Conservation (phyloP, 2,888 invertebrate species). For the Mesochorus sp. region DNA sequence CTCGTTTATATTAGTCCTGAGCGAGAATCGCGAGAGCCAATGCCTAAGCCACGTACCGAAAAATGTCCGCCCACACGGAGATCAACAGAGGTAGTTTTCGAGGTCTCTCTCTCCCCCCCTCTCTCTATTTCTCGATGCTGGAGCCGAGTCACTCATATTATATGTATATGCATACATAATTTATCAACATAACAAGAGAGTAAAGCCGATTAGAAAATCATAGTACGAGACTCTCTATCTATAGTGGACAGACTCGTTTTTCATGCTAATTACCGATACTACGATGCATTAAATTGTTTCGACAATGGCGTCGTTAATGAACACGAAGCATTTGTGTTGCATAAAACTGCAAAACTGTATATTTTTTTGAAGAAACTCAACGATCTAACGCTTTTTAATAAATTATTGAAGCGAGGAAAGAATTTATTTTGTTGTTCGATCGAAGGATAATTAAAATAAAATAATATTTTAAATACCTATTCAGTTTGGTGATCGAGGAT, state of each 20-base stretch:
- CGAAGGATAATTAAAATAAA: no score
- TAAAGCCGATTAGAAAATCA: conserved; percentile 34
- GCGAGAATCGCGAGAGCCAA: conserved; percentile 69
- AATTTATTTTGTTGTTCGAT: no score
- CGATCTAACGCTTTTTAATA: no score
- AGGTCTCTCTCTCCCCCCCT: conserved; percentile 51
- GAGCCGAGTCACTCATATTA: not conserved
- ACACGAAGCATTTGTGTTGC: not conserved
- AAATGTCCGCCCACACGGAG: conserved; percentile 77
- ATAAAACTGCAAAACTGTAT: no score
- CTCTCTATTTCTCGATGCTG: not conserved
- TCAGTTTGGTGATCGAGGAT: no score
- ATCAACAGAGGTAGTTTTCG: conserved; percentile 62
- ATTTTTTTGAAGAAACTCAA: not conserved
- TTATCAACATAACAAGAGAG: conserved; percentile 14
- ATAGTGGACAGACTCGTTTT: conserved; percentile 1
- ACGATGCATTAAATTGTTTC: conserved; percentile 35
- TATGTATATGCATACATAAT: not conserved
- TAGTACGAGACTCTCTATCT: not conserved
- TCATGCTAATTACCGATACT: conserved; percentile 37
- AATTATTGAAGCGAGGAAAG: no score
- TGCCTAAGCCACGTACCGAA: conserved; percentile 75
- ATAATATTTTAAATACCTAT: no score
- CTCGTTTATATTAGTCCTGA: conserved; percentile 3
- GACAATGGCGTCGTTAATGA: conserved; percentile 8